Evolutionary conservation across 2,797 vertebrate genomes (phyloP), one percentile per base, ranked within the genome.

Genomic region (Semaprochilodus insignis): DNA sequence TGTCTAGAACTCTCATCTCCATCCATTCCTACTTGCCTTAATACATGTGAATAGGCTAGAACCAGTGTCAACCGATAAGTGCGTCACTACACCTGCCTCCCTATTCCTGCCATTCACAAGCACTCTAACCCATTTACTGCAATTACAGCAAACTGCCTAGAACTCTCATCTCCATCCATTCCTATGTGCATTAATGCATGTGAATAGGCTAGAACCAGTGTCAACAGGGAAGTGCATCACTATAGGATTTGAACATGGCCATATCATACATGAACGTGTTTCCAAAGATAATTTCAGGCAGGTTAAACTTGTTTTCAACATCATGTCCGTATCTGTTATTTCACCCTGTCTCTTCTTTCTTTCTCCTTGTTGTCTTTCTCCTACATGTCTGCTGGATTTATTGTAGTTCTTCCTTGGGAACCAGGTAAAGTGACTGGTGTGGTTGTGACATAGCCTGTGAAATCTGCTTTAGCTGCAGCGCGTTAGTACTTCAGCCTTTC

Each of bases 401-500:
- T 94, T 96, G 0, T 98, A 99, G 98, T 99, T 99, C 97, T 99
- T 99, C 98, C 98, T 99, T 96, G 98, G 98, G 95, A 99, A 99
- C 94, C 98, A 99, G 98, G 98, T 99, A 99, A 97, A 96, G 97
- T 98, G 93, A 92, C 91, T 90, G 90, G 90, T 69, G 65, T 87
- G 87, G 89, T 86, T 78, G 87, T 85, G 86, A 83, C 44, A 25
- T 81, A 88, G 86, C 10, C 84, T 60, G 87, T 91, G 93, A 90
- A 93, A 92, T 85, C 91, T 91, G 92, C 91, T 92, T 84, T 86
- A 79, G 81, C 52, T 59, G 8, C 31, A 31, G 31, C 40, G 21
- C 52, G 15, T 48, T 73, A 19, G 31, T 67, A 77, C 31, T 54
- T 17, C 19, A 40, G 34, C 65, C 65, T 5, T n/a, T 57, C 36